Conservation (phyloP, 2,113 vertebrate genomes). For the Coregonus clupeaformis region DNA sequence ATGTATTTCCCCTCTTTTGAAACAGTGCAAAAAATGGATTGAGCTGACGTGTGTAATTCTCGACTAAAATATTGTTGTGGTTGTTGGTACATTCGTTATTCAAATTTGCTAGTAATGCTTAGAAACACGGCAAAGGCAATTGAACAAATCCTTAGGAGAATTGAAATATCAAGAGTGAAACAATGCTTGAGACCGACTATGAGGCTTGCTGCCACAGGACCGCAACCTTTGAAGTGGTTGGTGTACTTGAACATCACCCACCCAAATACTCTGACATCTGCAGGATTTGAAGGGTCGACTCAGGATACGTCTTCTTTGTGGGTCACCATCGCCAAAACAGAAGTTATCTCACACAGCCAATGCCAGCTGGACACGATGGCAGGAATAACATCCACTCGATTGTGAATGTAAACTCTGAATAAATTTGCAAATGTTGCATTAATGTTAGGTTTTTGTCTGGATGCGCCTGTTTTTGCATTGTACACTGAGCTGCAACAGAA, state of each 20-base stretch:
- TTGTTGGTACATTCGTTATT: constrained; percentile 26
- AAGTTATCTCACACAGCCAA: constrained; percentile 34
- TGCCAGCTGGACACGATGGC: constrained; percentile 47
- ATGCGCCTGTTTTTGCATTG: constrained; percentile 54
- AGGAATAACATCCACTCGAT: constrained; percentile 17
- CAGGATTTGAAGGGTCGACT: constrained; percentile 36
- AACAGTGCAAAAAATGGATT: constrained; percentile 8
- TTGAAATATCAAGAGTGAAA: not conserved
- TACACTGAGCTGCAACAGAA: not conserved
- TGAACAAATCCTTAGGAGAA: not conserved
- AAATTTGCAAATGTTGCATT: constrained; percentile 32
- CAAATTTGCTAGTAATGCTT: constrained; percentile 2
- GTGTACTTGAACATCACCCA: constrained; percentile 13
- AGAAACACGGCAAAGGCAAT: not conserved
- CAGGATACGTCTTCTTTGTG: constrained; percentile 35
- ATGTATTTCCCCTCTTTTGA: constrained; percentile 18
- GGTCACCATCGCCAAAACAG: constrained; percentile 42
- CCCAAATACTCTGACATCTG: constrained; percentile 40
- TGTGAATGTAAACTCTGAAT: constrained; percentile 14
- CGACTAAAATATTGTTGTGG: not conserved
- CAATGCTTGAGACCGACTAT: not conserved
- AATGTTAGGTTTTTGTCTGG: constrained; percentile 30
- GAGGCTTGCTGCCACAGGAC: not conserved
- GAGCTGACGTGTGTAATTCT: constrained; percentile 2
- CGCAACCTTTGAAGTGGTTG: not conserved